Conservation (phyloP, 2,888 invertebrate species). For the Fragum sueziense region DNA sequence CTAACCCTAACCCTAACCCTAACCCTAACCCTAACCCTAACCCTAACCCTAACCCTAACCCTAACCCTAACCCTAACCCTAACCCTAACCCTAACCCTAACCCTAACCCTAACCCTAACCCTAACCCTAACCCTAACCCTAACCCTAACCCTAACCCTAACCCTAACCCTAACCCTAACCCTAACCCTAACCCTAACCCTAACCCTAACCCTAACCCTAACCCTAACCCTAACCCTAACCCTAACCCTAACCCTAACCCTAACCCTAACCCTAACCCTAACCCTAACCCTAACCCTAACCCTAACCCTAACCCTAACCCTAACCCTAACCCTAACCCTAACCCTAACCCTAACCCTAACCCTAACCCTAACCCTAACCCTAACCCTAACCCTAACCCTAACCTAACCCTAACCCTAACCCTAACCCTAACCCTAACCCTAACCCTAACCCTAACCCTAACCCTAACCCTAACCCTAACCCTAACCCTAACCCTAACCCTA, state of each 20-base stretch:
- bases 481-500: no score
- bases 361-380: no score
- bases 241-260: conserved; percentile 58
- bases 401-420: no score
- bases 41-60: conserved; percentile 47
- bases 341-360: no score
- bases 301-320: conserved; percentile 28
- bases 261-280: conserved; percentile 64
- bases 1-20: conserved; percentile 51
- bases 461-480: no score
- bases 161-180: conserved; percentile 48
- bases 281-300: conserved; percentile 62
- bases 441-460: no score
- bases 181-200: conserved; percentile 48
- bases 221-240: no score
- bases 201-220: no score
- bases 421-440: no score
- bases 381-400: no score
- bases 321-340: no score
- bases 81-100: conserved; percentile 60
- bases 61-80: conserved; percentile 42
- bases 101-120: conserved; percentile 56
- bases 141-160: conserved; percentile 57
- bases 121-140: conserved; percentile 54
- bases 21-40: conserved; percentile 59